phyloP scores from a whole-genome alignment of 2,113 vertebrate genomes.

The Bos javanicus region DNA sequence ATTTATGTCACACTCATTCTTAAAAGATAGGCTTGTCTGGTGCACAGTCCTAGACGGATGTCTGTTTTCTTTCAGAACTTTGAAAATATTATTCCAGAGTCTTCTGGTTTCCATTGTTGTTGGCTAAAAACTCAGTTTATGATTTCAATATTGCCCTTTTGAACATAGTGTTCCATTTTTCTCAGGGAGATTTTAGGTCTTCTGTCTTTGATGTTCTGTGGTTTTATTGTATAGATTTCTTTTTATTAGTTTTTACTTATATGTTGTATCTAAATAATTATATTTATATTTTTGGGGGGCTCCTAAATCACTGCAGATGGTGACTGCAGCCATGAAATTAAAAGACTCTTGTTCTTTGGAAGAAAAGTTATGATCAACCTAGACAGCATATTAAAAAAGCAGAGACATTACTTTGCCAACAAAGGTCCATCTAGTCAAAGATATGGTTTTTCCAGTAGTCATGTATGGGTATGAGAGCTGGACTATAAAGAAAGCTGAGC shows the following conservation, averaged over 20 bases:
- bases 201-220: neutral
- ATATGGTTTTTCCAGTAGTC: neutral
- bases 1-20: neutral
- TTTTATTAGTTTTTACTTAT: neutral
- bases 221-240: neutral
- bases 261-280: neutral
- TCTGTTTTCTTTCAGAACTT: neutral
- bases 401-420: neutral
- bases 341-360: neutral
- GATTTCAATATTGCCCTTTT: neutral
- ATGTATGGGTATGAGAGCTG: neutral
- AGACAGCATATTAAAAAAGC: neutral
- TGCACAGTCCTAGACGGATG: neutral
- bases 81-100: neutral
- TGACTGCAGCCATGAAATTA: neutral
- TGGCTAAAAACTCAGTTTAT: neutral
- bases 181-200: neutral
- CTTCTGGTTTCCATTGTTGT: neutral
- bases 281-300: neutral
- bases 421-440: fast-evolving
- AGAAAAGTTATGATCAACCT: neutral
- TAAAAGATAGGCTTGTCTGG: neutral
- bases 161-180: neutral
- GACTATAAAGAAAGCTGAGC: neutral
- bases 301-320: neutral